A percentile compares a stretch with the other conserved stretches of the same genome.
phyloP scores from a whole-genome alignment of 2,797 vertebrate genomes.

The Pipistrellus kuhlii region DNA sequence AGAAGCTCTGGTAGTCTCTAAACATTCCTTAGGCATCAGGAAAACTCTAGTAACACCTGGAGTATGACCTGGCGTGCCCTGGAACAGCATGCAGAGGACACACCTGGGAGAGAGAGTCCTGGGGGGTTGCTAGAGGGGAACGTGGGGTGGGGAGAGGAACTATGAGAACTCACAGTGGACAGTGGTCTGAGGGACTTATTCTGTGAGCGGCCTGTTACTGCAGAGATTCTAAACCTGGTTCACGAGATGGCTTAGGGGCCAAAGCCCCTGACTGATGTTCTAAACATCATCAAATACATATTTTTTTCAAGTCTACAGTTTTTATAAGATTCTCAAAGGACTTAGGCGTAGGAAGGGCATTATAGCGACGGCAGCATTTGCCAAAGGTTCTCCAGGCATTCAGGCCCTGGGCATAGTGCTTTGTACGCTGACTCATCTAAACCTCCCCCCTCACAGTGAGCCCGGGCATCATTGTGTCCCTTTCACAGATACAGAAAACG shows the following conservation, averaged over 20 bases:
- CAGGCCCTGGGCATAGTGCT: neutral
- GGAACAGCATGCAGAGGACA: neutral
- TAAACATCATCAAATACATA: neutral
- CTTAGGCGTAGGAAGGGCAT: neutral
- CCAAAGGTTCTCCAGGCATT: accelerated
- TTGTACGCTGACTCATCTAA: accelerated
- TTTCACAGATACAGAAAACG: neutral
- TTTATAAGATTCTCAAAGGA: neutral
- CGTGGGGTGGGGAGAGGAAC: accelerated
- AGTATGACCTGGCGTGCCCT: neutral
- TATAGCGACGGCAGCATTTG: neutral
- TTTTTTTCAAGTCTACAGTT: neutral
- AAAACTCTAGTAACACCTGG: neutral
- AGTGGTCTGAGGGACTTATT: too few species aligned
- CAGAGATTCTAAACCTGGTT: neutral
- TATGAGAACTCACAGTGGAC: neutral
- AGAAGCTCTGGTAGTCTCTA: neutral
- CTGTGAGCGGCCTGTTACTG: neutral
- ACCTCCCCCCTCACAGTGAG: too few species aligned
- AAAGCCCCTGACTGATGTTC: too few species aligned
- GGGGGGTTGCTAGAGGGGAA: neutral
- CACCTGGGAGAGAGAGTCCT: accelerated
- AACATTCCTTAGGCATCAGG: neutral
- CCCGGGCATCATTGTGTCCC: too few species aligned
- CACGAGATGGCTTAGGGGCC: neutral